phyloP scores from a whole-genome alignment of 1,140 invertebrate species.

The Ceratina calcarata region DNA sequence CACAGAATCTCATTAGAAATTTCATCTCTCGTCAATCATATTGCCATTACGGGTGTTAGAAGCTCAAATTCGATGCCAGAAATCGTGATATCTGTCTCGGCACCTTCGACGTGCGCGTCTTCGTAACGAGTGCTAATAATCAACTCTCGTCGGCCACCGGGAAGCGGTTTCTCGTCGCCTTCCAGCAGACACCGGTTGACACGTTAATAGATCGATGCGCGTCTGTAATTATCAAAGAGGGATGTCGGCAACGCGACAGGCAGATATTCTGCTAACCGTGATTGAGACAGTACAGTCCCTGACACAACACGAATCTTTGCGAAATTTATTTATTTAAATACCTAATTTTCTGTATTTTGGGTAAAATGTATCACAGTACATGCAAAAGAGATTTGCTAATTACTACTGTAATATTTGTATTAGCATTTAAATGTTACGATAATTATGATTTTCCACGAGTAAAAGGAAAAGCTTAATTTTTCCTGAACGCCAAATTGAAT shows the following conservation, averaged over 20 bases:
- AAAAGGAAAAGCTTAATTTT: background rate
- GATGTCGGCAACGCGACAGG: constrained; percentile 9
- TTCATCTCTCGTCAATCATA: no score
- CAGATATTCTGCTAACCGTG: constrained; percentile 29
- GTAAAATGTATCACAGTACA: no score
- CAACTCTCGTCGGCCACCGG: background rate
- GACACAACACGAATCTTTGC: no score
- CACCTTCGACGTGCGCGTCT: background rate
- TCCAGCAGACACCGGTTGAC: constrained; percentile 36
- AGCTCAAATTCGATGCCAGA: background rate
- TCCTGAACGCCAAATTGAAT: no score
- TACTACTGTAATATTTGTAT: no score
- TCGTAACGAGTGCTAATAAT: constrained; percentile 36
- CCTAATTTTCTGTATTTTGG: no score
- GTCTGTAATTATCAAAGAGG: constrained; percentile 62
- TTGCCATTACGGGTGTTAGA: no score
- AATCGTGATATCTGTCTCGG: no score
- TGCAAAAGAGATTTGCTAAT: background rate
- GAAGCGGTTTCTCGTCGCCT: constrained; percentile 8
- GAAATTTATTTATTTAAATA: no score
- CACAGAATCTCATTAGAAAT: no score
- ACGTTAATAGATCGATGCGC: constrained; percentile 58
- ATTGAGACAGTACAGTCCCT: constrained; percentile 28
- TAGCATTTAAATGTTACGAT: no score
- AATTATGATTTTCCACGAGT: background rate